These are phyloP conservation scores for Branchellion lobata DNA, from an alignment of 2,888 invertebrate species.

Conservation along the genomic window DNA sequence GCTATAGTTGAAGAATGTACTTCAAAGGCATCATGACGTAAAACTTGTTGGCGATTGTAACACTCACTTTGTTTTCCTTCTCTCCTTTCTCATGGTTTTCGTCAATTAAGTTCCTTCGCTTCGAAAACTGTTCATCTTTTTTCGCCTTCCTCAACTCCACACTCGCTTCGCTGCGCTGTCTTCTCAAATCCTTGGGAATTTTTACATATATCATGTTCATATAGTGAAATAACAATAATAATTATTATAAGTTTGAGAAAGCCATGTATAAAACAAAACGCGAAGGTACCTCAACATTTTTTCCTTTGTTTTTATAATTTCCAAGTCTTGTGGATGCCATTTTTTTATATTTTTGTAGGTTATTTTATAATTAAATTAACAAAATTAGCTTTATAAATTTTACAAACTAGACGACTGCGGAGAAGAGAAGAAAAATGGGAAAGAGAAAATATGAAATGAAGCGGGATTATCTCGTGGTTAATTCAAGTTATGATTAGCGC, in stretches of 20 bases:
- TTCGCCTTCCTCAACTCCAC: constrained; percentile 88
- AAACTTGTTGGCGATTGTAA: neutral
- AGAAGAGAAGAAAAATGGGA: neutral
- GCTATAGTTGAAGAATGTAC: neutral
- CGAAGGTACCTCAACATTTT: constrained; percentile 57
- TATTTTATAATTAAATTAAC: no score
- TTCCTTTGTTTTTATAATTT: constrained; percentile 60
- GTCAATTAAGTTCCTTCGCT: constrained; percentile 77
- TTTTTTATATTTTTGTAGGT: constrained; percentile 13
- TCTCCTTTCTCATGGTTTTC: constrained; percentile 63
- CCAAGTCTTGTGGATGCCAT: constrained; percentile 40
- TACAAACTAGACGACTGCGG: no score
- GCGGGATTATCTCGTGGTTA: constrained; percentile 1
- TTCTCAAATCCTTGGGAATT: constrained; percentile 75
- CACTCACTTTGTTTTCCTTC: constrained; percentile 55
- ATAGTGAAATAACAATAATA: neutral
- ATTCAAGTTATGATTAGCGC: neutral
- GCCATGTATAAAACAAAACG: constrained; percentile 15
- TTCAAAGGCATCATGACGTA: neutral
- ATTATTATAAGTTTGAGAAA: constrained; percentile 9
- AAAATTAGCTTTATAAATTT: no score
- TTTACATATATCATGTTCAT: neutral
- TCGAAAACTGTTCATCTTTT: constrained; percentile 88
- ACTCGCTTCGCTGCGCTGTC: constrained; percentile 82
- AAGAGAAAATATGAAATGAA: neutral